Evolutionary conservation across 2,113 vertebrate species (phyloP), one percentile per base, ranked within the genome.

Genomic region (Ranitomeya imitator): DNA sequence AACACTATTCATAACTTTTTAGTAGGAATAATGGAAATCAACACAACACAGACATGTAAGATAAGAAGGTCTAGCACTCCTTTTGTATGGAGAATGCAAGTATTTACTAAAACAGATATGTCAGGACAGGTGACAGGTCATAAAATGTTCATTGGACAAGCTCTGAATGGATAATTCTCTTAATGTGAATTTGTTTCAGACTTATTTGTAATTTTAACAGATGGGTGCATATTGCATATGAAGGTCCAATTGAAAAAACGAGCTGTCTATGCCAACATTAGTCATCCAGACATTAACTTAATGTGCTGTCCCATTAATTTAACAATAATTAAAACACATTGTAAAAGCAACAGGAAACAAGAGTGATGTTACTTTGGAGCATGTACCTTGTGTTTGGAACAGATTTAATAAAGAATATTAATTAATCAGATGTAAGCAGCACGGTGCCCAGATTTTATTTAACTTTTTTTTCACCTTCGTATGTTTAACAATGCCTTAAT

Each of bases 281-380:
- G 81, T 88, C 81, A 83, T 79, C 61, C 61, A 79, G 85, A 57
- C 85, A 86, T 88, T 45, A 83, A 59, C 61, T 81, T 87, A 87
- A 87, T 71, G 86, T 83, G 80, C 86, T 81, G 78, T 83, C 55
- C 79, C 86, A 88, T 81, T 88, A 88, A 88, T 71, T 83, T 83
- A 45, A 84, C 78, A 83, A 83, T 76, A 77, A 88, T 63, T 88
- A 71, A 78, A 76, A 61, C 79, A 65, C 80, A 88, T 83, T 88
- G 71, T 86, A 86, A 79, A 88, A 84, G 73, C 71, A 77, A 88
- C 57, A 88, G 59, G 80, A 88, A 88, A 82, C 80, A 71, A 74
- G 79, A 77, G 77, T 45, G 65, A 83, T 52, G 80, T n/a, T 71
- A 71, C 63, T 55, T 69, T 84, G n/a, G 82, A 84, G 51, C 82